Percentiles rank a stretch among this genome's conserved stretches.
Evolutionary conservation across 2,888 invertebrate genomes (phyloP).

Genomic region (Laspeyria flexula): DNA sequence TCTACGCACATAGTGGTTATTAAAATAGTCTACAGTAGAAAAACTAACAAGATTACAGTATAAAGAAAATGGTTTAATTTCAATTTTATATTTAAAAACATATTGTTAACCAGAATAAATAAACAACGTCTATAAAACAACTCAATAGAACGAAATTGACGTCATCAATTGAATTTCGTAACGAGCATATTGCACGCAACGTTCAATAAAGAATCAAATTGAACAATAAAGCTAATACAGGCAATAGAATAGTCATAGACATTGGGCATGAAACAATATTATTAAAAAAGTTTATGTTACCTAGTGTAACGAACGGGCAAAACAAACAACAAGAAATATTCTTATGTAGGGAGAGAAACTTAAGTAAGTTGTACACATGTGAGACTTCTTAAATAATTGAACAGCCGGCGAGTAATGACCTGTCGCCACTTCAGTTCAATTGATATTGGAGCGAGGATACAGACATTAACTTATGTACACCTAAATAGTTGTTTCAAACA

Average conservation of each 20-base stretch:
- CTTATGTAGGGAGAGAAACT: conserved; percentile 19
- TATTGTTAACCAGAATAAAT: too few relatives aligned
- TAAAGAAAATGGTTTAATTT: too few relatives aligned
- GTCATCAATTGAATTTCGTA: conserved; percentile 43
- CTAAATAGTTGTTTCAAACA: too few relatives aligned
- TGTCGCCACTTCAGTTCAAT: background rate
- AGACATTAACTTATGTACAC: background rate
- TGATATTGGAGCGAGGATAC: background rate
- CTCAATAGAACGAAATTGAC: conserved; percentile 29
- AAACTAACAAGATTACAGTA: too few relatives aligned
- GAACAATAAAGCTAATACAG: conserved; percentile 27
- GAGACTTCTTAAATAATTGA: conserved; percentile 25
- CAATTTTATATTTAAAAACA: too few relatives aligned
- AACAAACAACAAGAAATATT: conserved; percentile 18
- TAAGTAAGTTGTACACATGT: conserved; percentile 16
- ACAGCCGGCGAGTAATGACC: conserved; percentile 8
- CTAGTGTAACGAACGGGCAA: conserved; percentile 12
- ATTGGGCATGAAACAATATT: conserved; percentile 34
- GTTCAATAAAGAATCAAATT: conserved; percentile 43
- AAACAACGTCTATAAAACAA: too few relatives aligned
- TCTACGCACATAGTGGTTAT: too few relatives aligned
- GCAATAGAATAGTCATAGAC: conserved; percentile 40
- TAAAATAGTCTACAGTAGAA: too few relatives aligned
- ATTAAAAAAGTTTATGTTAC: conserved; percentile 42
- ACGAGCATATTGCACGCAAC: conserved; percentile 27